A percentile compares a stretch with the other conserved stretches of the same genome.
Conservation (phyloP, 2,113 vertebrate species). For the Eolophus roseicapilla region DNA sequence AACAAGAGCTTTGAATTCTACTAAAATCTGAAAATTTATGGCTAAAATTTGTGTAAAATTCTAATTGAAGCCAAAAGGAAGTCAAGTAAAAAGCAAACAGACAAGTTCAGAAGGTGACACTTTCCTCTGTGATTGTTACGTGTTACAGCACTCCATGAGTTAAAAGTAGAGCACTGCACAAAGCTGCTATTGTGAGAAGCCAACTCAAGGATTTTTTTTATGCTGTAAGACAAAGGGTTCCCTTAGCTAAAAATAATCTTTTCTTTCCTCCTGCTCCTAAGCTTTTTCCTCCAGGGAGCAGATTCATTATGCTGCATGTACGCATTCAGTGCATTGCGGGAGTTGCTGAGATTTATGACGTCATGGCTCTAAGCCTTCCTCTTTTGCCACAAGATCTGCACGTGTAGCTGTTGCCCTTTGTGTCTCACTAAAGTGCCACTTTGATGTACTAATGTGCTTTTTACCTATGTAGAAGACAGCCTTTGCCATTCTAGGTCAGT, state of each 20-base stretch:
- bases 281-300: conserved; percentile 54
- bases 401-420: background rate
- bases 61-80: background rate
- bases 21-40: background rate
- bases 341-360: conserved; percentile 55
- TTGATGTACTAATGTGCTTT: background rate
- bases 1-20: background rate
- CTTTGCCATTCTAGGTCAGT: background rate
- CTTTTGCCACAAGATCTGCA: conserved; percentile 16
- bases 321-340: background rate
- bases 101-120: background rate
- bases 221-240: conserved; percentile 66
- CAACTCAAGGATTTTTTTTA: conserved; percentile 53
- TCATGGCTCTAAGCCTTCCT: conserved; percentile 48
- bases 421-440: background rate
- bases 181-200: conserved; percentile 51
- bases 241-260: conserved; percentile 72
- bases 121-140: background rate
- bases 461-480: background rate
- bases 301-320: conserved; percentile 23
- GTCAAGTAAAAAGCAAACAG: background rate
- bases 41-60: background rate
- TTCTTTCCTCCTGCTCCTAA: conserved; percentile 60
- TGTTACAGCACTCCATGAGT: conserved; percentile 15
- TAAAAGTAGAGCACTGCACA: conserved; percentile 38